These are phyloP conservation scores for Vesta saturnalis DNA, from an alignment of 2,888 invertebrate species.

Conservation along the genomic window DNA sequence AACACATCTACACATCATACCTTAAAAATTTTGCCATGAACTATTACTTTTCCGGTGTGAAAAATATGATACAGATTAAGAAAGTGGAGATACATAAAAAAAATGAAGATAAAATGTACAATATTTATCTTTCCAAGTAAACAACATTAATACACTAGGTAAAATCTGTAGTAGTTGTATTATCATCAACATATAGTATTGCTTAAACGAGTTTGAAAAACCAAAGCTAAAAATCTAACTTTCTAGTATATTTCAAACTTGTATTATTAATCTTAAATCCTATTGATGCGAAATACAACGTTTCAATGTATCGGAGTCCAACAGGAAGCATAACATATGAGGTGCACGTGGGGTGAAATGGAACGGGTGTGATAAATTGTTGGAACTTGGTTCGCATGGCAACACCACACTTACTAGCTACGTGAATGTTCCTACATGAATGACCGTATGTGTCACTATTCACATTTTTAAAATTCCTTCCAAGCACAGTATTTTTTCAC, in stretches of 20 bases:
- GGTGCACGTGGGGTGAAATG: slow-evolving; percentile 53
- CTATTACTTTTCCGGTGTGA: slow-evolving; percentile 23
- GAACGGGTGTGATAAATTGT: slow-evolving; percentile 54
- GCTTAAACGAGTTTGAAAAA: not conserved
- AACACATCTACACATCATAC: slow-evolving; percentile 6
- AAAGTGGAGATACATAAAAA: slow-evolving; percentile 35
- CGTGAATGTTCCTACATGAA: slow-evolving; percentile 31
- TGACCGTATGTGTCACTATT: slow-evolving; percentile 38
- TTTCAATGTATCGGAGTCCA: slow-evolving; percentile 22
- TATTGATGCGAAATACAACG: slow-evolving; percentile 22
- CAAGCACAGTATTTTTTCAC: slow-evolving; percentile 27
- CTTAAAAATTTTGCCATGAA: slow-evolving; percentile 16
- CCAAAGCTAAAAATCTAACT: not conserved
- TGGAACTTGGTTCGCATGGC: slow-evolving; percentile 54
- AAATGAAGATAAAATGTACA: slow-evolving; percentile 35
- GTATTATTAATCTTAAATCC: slow-evolving; percentile 7
- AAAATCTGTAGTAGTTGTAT: slow-evolving; percentile 31
- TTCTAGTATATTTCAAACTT: not conserved
- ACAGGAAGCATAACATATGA: slow-evolving; percentile 51
- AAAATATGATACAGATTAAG: slow-evolving; percentile 34
- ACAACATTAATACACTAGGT: slow-evolving; percentile 36
- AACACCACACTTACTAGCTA: slow-evolving; percentile 44
- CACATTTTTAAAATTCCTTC: slow-evolving; percentile 36
- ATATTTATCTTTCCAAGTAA: slow-evolving; percentile 37
- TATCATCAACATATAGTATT: slow-evolving; percentile 28